Evolutionary conservation across 2,797 vertebrate species (phyloP), one percentile per base, ranked within the genome.

Genomic region (Tragopan temminckii): DNA sequence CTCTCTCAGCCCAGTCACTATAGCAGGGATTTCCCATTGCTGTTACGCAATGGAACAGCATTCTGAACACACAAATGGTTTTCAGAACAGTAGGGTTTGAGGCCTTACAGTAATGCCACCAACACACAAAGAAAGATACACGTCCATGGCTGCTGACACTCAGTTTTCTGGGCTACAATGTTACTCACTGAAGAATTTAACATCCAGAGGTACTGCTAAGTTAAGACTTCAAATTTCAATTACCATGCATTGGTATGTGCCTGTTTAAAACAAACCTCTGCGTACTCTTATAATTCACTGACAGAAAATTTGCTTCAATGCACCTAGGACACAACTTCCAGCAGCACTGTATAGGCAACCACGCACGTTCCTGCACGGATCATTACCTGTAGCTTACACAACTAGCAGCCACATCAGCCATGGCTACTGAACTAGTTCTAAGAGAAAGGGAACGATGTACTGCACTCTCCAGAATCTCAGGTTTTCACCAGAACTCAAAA

Each of bases 11-110:
- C 5, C 24, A 46, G 31, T 16, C 14, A 3, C 64, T 16, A 6
- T 50, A 23, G 64, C 63, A 14, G 33, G 48, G 19, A 38, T 7
- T 45, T 58, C 63, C 63, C 4, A 0, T 36, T 27, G 31, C 10
- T 1, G 25, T 13, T 0, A 1, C 3, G 3, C 27, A 4, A n/a
- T 12, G 0, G 4, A 69, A 45, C 33, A 19, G 25, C 0, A 14
- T 13, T 70, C 70, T 23, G 16, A 62, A 71, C 5, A 33, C 43
- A 29, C 78, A 33, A 21, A 3, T 12, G 2, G 33, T 14, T 33
- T 29, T 33, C 70, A 48, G 31, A 31, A 36, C 21, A 35, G 31
- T 20, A 53, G 57, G 0, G 0, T 59, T 11, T 3, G 3, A 50
- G 33, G 50, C 24, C 62, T 38, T 7, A 21, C 74, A 14, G 1